Base-by-base conservation (phyloP, 2,797 vertebrate species). In the Nyctalus aviator region DNA sequence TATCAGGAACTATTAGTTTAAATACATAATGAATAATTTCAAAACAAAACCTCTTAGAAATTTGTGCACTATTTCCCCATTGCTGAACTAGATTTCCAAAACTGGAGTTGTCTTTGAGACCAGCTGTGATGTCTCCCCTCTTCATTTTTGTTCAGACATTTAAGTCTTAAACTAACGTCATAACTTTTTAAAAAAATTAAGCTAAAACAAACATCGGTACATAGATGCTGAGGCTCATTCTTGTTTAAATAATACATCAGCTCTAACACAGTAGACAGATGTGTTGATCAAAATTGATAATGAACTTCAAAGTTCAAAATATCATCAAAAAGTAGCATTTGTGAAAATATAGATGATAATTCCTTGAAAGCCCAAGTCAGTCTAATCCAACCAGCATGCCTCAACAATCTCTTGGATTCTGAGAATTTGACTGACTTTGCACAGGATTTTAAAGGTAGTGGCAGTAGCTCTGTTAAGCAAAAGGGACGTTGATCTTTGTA, bases 21-120 rank as follows among this genome's bases (percentile, higher is more conserved):
- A 72, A 44, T 73, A 77, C 50, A 11, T 72, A 64, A 64, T 48
- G 3, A 85, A 79, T 75, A n/a, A 71, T 88, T 94, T 90, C 17
- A 84, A 84, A 68, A 57, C n/a, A 84, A 72, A 79, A 25, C 48
- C 72, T 82, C 44, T 64, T 79, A 71, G 6, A 11, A 78, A 77
- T 53, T 0, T 15, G 41, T 87, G 10, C 17, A 78, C 55, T 46
- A 82, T 50, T 77, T 77, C 5, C 9, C 25, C 44, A 50, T 82
- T 93, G 68, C 10, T 20, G 20, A 72, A 62, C 46, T 55, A 44
- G 71, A 35, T 85, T 82, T 68, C 81, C 46, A 71, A 7, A 87
- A 35, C 0, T 7, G 35, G 17, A 69, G 37, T 48, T 68, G 35
- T 13, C 27, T 48, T 53, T 13, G 35, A 41, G 14, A 10, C 44